Evolutionary conservation across 1,140 invertebrate species (phyloP), one percentile per base, ranked within the genome.

Genomic region (Globodera rostochiensis): DNA sequence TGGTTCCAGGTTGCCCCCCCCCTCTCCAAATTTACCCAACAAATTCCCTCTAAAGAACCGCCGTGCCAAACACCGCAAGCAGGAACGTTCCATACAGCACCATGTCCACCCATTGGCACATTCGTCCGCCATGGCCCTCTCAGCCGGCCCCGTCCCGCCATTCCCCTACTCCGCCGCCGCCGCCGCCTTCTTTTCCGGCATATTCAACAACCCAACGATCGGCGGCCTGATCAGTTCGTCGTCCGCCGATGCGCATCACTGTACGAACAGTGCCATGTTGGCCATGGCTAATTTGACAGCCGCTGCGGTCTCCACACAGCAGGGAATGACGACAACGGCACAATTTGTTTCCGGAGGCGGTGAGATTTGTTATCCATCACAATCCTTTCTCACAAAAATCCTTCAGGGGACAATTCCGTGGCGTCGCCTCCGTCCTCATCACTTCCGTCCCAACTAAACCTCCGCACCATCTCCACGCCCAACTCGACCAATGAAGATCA

Each of bases 1-100:
- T 83, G 82, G 82, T 83, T 83, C 67, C 82, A 83, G n/a, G 57
- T 64, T 64, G 50, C 69, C 46, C 45, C n/a, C 11, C 11, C 19
- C 19, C 15, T 15, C 11, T 19, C 15, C 15, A 13, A 4, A 19
- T 19, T 64, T 6, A 64, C 15, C 36, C 36, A 36, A 36, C 36
- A 36, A 36, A 15, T 64, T 19, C 57, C 57, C 57, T 11, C 5
- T 15, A 64, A 11, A 64, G 74, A 80, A 80, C 49, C 79, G 79
- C 13, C 79, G 79, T 19, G 79, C 79, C 46, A 80, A 80, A 47
- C 53, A 53, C 1, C 75, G 79, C 1, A 80, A 80, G 25, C 45
- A 49, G 60, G 74, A 45, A 46, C 79, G 79, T 5, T 80, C 76
- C 4, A 13, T 75, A 49, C 45, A 80, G n/a, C 70, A 66, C 0